Evolutionary conservation across 2,797 vertebrate species (phyloP), one percentile per base, ranked within the genome.

Genomic region (Labroides dimidiatus): DNA sequence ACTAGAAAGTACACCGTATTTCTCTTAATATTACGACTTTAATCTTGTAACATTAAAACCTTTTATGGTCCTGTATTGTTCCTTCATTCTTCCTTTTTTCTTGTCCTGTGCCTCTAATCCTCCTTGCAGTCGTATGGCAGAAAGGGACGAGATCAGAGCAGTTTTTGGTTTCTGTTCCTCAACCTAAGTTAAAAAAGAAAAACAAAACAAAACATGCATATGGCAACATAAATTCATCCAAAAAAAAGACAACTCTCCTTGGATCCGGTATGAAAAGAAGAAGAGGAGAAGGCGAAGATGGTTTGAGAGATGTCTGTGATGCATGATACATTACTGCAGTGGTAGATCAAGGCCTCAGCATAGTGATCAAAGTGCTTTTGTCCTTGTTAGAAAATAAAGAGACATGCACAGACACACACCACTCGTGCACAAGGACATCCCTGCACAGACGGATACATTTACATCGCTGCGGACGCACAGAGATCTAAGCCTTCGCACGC

Each of bases 361-460:
- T 77, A 41, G 69, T 82, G 77, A 90, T 91, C 78, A 91, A 91
- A 91, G 82, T 51, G 64, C 64, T 81, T 78, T 80, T 88, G 81
- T 90, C 83, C 84, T 89, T 85, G 77, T 85, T 75, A 23, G 63
- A 57, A 78, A 85, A 86, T 71, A 64, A 49, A 67, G 55, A 67
- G 54, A 50, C 50, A 53, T 49, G 19, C 48, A 45, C 60, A 58
- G 59, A 55, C 60, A 58, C 62, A 55, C 64, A 58, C 50, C 30
- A 15, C 63, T 63, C 33, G 3, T 30, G 52, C 66, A 65, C 67
- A 72, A 77, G 49, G 71, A 53, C 70, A 51, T 52, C 51, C 41
- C 52, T 33, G 2, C 59, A 62, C 49, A 65, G 36, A 24, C 36
- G 0, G 20, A 36, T 53, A 43, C 61, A 27, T 64, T 73, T 39